Conservation (phyloP, 2,113 vertebrate genomes). For the Noctilio leporinus region DNA sequence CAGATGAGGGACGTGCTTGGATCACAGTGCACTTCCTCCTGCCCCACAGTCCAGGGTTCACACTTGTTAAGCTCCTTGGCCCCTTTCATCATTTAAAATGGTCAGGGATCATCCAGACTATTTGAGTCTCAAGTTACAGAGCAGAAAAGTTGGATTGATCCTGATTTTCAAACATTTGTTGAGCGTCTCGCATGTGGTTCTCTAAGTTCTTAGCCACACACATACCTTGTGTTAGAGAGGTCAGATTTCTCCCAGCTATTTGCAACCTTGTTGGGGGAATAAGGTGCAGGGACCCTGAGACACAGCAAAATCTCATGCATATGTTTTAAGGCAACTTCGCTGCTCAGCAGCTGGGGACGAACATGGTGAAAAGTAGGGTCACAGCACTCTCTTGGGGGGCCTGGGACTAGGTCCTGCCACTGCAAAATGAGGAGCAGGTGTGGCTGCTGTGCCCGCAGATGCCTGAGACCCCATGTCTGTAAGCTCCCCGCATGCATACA, state of each 20-base stretch:
- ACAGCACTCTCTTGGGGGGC: neutral
- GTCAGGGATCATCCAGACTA: too few relatives aligned
- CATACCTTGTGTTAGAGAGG: neutral
- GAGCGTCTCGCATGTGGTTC: neutral
- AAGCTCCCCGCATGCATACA: too few relatives aligned
- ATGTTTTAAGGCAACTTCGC: neutral
- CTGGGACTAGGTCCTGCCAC: neutral
- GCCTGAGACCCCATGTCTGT: fast-evolving
- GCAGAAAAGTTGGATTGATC: too few relatives aligned
- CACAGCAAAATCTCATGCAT: too few relatives aligned
- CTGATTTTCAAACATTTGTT: neutral
- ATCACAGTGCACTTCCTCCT: neutral
- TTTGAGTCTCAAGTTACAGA: neutral
- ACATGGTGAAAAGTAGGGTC: neutral
- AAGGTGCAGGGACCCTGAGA: neutral
- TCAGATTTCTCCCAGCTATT: neutral
- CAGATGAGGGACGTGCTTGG: neutral
- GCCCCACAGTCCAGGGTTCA: neutral
- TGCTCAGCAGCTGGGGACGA: neutral
- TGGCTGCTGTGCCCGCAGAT: neutral
- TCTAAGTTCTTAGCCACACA: too few relatives aligned
- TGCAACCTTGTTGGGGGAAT: neutral
- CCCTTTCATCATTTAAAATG: too few relatives aligned
- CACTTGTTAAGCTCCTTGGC: neutral
- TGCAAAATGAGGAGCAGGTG: neutral